Evolutionary conservation across 2,113 vertebrate genomes (phyloP).

Genomic region (Leiothrix lutea): DNA sequence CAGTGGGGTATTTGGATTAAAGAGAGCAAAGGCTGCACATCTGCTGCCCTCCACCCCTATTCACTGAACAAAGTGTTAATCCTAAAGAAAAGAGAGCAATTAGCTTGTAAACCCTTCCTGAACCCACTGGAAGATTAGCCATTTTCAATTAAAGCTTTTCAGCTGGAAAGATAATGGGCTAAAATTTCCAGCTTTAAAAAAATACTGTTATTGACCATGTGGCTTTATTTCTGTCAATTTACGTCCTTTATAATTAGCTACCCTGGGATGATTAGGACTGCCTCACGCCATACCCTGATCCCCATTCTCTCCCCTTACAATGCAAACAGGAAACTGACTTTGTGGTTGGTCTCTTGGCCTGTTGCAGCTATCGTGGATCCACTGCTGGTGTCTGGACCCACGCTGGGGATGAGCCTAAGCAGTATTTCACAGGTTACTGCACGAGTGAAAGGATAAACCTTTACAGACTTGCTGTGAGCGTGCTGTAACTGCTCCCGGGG

Average conservation of each 20-base stretch:
- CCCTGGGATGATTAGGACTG: not conserved
- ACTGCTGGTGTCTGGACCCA: not conserved
- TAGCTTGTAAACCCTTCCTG: slow-evolving; percentile 63
- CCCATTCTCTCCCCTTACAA: not conserved
- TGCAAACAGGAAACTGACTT: not conserved
- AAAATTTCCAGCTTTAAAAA: slow-evolving; percentile 39
- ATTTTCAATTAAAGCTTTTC: slow-evolving; percentile 70
- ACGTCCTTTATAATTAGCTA: slow-evolving; percentile 28
- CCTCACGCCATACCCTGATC: not conserved
- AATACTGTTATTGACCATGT: slow-evolving; percentile 43
- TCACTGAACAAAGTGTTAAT: slow-evolving; percentile 41
- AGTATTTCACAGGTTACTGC: not conserved
- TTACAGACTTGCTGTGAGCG: rapidly evolving
- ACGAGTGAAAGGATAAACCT: not conserved
- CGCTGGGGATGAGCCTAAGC: not conserved
- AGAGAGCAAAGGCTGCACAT: slow-evolving; percentile 20
- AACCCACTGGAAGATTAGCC: slow-evolving; percentile 61
- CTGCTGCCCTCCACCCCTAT: slow-evolving; percentile 43
- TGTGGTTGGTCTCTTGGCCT: not conserved
- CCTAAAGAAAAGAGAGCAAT: slow-evolving; percentile 53
- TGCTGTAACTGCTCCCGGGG: not conserved
- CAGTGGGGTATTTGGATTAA: slow-evolving; percentile 25
- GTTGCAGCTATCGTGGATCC: not conserved
- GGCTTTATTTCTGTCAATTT: slow-evolving; percentile 44
- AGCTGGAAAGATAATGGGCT: slow-evolving; percentile 58